Evolutionary conservation across 1,140 invertebrate genomes (phyloP).

Genomic region (Zeugodacus cucurbitae): DNA sequence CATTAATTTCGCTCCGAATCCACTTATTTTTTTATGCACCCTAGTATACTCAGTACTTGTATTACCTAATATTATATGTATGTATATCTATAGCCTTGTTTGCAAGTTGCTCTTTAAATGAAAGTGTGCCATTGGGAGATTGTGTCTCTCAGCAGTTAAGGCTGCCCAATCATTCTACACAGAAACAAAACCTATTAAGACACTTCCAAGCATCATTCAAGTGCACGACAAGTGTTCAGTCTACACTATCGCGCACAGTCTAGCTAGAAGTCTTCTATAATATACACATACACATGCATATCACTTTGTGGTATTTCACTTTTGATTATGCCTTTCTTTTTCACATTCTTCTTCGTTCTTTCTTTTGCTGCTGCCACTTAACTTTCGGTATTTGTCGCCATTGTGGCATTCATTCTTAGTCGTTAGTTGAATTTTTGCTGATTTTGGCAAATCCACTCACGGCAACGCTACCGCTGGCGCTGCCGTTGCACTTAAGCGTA

Average conservation of each 20-base stretch:
- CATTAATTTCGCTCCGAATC: too few relatives aligned
- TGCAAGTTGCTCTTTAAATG: neutral
- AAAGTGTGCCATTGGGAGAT: neutral
- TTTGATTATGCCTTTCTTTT: neutral
- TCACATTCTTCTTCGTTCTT: neutral
- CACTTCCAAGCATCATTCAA: neutral
- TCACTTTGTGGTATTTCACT: neutral
- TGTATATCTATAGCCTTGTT: neutral
- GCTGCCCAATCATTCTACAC: neutral
- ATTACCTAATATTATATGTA: neutral
- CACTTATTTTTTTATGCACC: too few relatives aligned
- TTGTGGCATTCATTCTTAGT: slow-evolving; percentile 3
- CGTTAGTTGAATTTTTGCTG: slow-evolving; percentile 35
- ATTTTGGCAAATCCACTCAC: neutral
- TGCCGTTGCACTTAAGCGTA: neutral
- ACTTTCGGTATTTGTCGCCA: neutral
- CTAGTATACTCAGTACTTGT: too few relatives aligned
- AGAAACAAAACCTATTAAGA: slow-evolving; percentile 1
- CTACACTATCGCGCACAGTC: neutral
- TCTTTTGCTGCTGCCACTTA: neutral
- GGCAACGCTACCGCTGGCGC: neutral
- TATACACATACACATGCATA: neutral
- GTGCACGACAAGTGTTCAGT: neutral
- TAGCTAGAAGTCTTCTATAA: neutral
- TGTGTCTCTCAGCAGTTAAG: neutral